Evolutionary conservation across 2,113 vertebrate genomes (phyloP).

Genomic region (Castor canadensis): DNA sequence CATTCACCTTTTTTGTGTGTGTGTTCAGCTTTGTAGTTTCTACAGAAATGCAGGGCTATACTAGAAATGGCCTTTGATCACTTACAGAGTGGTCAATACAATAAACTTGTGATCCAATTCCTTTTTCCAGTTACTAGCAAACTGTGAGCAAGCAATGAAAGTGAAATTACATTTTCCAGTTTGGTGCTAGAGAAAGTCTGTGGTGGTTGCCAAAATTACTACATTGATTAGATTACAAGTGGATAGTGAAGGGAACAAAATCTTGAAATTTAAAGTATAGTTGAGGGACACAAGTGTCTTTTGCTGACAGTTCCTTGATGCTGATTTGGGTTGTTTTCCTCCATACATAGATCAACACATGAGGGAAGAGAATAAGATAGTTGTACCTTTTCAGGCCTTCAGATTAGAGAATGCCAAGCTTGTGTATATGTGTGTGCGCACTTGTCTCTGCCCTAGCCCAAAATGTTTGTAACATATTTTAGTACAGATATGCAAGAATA

Average conservation of each 20-base stretch:
- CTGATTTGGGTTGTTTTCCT: not conserved
- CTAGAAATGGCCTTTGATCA: not conserved
- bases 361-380: not conserved
- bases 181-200: not conserved
- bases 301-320: not conserved
- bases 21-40: constrained; percentile 32
- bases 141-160: not conserved
- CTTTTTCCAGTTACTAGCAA: constrained; percentile 6
- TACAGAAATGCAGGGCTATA: not conserved
- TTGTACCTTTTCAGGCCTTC: not conserved
- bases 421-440: not conserved
- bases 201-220: not conserved
- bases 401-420: not conserved
- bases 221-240: not conserved
- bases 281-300: not conserved
- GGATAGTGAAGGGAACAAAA: not conserved
- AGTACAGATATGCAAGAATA: not conserved
- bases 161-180: constrained; percentile 1
- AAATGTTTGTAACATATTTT: constrained; percentile 23
- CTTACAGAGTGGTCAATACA: not conserved
- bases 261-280: not conserved
- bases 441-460: not conserved
- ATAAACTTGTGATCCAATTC: not conserved
- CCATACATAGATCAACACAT: not conserved
- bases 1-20: not conserved